Evolutionary conservation across 2,797 vertebrate species (phyloP).

Genomic region (Gymnopithys bicolor): DNA sequence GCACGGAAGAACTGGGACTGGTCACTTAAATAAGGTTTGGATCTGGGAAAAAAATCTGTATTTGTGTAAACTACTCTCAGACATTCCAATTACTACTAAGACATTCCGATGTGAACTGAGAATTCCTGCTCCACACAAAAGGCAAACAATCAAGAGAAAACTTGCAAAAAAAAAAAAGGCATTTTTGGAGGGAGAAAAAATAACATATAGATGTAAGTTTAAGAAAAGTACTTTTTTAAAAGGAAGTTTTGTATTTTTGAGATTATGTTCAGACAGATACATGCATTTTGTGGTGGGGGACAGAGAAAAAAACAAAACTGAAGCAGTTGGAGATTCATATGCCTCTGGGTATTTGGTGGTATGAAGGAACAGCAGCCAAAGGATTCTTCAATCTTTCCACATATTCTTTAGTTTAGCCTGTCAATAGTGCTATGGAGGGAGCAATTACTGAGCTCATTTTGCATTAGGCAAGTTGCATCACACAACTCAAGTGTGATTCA

Average conservation of each 20-base stretch:
- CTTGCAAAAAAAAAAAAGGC: not conserved
- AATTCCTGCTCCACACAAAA: not conserved
- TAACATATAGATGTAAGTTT: not conserved
- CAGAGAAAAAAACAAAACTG: not conserved
- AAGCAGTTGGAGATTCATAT: not conserved
- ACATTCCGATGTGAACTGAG: not conserved
- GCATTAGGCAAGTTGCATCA: not conserved
- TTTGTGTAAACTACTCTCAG: not conserved
- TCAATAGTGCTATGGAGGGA: not conserved
- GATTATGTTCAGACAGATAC: not conserved
- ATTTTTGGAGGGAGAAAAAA: not conserved
- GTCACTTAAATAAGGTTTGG: not conserved
- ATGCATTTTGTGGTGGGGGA: not conserved
- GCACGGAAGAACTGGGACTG: not conserved
- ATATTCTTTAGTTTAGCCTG: not conserved
- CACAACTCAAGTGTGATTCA: not conserved
- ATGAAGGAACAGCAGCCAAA: not conserved
- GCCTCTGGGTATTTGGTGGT: not conserved
- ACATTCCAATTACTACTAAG: not conserved
- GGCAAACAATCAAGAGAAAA: not conserved
- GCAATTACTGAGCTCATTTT: not conserved
- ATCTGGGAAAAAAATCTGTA: not conserved
- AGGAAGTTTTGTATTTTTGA: not conserved
- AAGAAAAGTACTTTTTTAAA: not conserved
- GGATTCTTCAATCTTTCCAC: not conserved